A percentile compares a stretch with the other conserved stretches of the same genome.
Evolutionary conservation across 2,113 vertebrate genomes (phyloP).

Genomic region (Conger conger): DNA sequence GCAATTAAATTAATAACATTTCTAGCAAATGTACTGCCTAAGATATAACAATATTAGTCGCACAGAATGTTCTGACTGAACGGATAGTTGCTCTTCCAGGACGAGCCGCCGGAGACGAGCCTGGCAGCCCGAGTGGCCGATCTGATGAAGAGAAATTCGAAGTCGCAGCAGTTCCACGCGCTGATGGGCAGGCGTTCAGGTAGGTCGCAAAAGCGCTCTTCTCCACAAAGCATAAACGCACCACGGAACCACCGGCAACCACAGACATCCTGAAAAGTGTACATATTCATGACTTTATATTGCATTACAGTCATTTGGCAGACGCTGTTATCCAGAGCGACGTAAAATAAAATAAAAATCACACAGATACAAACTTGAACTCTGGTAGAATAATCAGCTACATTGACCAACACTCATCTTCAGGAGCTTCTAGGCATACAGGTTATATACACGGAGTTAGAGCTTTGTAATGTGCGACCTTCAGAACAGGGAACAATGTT

Average conservation of each 20-base stretch:
- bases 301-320: too few relatives aligned
- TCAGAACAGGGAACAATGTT: too few relatives aligned
- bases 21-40: background rate
- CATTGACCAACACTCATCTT: too few relatives aligned
- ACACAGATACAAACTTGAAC: too few relatives aligned
- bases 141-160: slow-evolving; percentile 65
- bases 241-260: too few relatives aligned
- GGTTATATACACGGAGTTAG: too few relatives aligned
- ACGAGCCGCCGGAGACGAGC: slow-evolving; percentile 48
- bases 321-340: too few relatives aligned
- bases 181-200: slow-evolving; percentile 68
- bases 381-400: too few relatives aligned
- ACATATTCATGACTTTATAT: too few relatives aligned
- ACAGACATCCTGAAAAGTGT: background rate
- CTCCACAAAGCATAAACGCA: background rate
- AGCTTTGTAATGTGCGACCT: too few relatives aligned
- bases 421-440: too few relatives aligned
- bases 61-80: background rate
- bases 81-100: slow-evolving; percentile 41
- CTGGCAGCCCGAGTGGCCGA: slow-evolving; percentile 54
- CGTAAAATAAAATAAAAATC: too few relatives aligned
- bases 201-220: slow-evolving; percentile 35
- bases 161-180: slow-evolving; percentile 65
- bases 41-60: background rate
- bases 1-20: background rate